phyloP scores from a whole-genome alignment of 2,113 vertebrate genomes.

The Hemiscyllium ocellatum region DNA sequence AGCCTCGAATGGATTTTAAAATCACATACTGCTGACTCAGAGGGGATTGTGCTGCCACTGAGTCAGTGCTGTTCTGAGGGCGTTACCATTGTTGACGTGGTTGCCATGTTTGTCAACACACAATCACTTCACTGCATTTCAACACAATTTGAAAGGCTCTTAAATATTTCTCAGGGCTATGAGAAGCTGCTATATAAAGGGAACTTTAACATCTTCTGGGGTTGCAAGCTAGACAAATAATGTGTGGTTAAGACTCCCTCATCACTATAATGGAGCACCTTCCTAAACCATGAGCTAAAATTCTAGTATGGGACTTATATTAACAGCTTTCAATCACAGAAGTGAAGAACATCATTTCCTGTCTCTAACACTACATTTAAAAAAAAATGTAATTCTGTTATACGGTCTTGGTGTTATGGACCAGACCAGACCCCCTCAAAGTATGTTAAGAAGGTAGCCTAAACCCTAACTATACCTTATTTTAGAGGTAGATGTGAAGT shows the following conservation, averaged over 20 bases:
- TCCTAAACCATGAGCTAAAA: not conserved
- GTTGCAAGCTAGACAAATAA: not conserved
- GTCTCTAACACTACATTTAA: not conserved
- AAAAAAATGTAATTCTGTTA: not conserved
- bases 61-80: not conserved
- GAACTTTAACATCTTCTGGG: not conserved
- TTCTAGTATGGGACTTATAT: not conserved
- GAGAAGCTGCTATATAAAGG: not conserved
- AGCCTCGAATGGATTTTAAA: not conserved
- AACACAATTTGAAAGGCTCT: not conserved
- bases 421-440: no score
- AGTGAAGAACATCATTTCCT: not conserved
- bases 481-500: no score
- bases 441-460: no score
- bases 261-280: not conserved
- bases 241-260: not conserved
- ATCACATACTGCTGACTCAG: not conserved
- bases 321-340: not conserved
- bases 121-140: not conserved
- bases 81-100: not conserved
- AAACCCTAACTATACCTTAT: no score
- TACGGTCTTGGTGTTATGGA: not conserved
- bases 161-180: not conserved
- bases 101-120: not conserved
- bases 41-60: not conserved